Conservation (phyloP, 2,888 invertebrate genomes). For the Cephus pulcher region DNA sequence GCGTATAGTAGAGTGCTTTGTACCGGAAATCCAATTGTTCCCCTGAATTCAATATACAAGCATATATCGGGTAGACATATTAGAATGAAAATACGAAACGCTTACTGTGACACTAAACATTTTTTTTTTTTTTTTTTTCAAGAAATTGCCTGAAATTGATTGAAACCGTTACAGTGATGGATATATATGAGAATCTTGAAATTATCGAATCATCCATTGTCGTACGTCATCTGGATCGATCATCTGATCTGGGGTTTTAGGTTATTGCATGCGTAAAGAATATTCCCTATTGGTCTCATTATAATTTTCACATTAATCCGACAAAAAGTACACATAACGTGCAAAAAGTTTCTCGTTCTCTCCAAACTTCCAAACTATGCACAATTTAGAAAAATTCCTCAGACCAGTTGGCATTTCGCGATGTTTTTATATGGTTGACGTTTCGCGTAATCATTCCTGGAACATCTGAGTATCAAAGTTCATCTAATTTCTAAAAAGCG, state of each 20-base stretch:
- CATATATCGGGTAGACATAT: not conserved
- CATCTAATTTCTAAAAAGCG: not conserved
- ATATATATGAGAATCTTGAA: not conserved
- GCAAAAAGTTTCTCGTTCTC: not conserved
- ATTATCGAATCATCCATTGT: not conserved
- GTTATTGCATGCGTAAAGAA: not conserved
- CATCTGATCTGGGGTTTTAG: not conserved
- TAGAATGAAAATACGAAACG: not conserved
- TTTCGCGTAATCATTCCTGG: not conserved
- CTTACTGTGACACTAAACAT: not conserved
- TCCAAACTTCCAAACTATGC: not conserved
- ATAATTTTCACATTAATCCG: not conserved
- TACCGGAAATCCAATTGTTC: not conserved
- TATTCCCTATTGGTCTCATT: not conserved
- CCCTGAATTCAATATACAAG: not conserved
- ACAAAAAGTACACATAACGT: too few species aligned
- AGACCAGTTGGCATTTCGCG: not conserved
- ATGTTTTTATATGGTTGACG: not conserved
- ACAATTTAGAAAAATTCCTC: not conserved
- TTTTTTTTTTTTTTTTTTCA: not conserved
- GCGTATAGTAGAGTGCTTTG: not conserved
- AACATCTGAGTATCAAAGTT: not conserved
- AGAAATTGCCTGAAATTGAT: not conserved
- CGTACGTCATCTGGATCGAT: not conserved
- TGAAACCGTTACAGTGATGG: not conserved